Evolutionary conservation across 2,888 invertebrate genomes (phyloP), one percentile per base, ranked within the genome.

Genomic region (Gryllus longicercus): DNA sequence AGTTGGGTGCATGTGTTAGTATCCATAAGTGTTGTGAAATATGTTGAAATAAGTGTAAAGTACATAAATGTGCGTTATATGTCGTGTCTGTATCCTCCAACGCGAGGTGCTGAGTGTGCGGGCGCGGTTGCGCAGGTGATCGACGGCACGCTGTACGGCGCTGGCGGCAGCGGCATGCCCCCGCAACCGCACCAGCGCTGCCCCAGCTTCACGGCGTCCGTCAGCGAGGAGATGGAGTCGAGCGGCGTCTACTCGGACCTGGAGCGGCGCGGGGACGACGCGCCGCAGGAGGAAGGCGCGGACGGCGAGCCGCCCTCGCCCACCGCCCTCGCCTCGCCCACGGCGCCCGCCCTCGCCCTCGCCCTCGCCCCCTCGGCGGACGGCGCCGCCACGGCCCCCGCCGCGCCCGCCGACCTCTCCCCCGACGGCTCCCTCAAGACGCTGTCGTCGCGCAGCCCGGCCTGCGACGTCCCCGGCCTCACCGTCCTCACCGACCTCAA

Each of bases 231-330:
- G 85, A 96, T 96, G 96, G 96, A 96, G 86, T 96, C 95, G 0
- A 95, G 95, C 85, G 96, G 96, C 0, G 93, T 96, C 78, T 96
- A 95, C 85, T 96, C 96, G 1, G 96, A 96, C 86, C 91, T 95
- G 82, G 95, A 95, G 86, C 93, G 93, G 84, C 90, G 92, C 76
- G 85, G 87, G 11, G 87, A 88, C 4, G 63, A 63, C 14, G 63
- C 63, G 50, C 49, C 49, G 77, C 18, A 49, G 75, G 21, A 21
- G 75, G 82, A 83, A 23, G n/a, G 16, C 63, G 51, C 16, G 12
- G 12, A 11, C 51, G 63, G 16, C 16, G 63, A 63, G 63, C 16
- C 14, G 63, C 63, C 63, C 83, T 83, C 79, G 83, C 83, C 21
- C 79, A 80, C 83, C 79, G 78, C 83, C 81, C 81, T 83, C 80